Conservation (phyloP, 23 tunicate species). For the Botrylloides violaceus region DNA sequence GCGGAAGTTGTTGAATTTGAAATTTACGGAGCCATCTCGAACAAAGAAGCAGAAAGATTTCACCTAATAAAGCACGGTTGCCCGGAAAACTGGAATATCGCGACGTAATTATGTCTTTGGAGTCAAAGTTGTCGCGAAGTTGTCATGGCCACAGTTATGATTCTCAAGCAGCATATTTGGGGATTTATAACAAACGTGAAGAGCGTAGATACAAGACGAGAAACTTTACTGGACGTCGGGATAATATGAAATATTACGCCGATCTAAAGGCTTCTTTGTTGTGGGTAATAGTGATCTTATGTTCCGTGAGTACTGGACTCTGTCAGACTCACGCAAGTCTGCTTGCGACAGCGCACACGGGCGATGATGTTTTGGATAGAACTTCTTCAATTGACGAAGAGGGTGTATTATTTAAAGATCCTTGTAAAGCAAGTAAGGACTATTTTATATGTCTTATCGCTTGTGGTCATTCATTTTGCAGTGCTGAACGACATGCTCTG, state of each 20-base stretch:
- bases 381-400: constrained; percentile 7
- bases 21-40: not conserved
- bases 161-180: too few relatives aligned
- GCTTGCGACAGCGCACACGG: too few relatives aligned
- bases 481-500: too few relatives aligned
- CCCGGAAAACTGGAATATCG: too few relatives aligned
- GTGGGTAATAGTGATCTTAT: not conserved
- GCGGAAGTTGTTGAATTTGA: not conserved
- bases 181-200: too few relatives aligned
- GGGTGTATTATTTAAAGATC: constrained; percentile 29
- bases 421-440: constrained; percentile 70
- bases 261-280: not conserved
- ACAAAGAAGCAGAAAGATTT: not conserved
- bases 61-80: not conserved
- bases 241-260: not conserved
- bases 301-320: not conserved
- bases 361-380: not conserved
- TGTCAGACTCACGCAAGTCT: too few relatives aligned
- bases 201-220: too few relatives aligned
- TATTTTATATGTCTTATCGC: not conserved
- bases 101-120: not conserved
- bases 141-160: too few relatives aligned
- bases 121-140: not conserved
- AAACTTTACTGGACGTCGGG: too few relatives aligned
- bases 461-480: not conserved